Evolutionary conservation across 2,113 vertebrate species (phyloP).

Genomic region (Clarias macrocephalus): DNA sequence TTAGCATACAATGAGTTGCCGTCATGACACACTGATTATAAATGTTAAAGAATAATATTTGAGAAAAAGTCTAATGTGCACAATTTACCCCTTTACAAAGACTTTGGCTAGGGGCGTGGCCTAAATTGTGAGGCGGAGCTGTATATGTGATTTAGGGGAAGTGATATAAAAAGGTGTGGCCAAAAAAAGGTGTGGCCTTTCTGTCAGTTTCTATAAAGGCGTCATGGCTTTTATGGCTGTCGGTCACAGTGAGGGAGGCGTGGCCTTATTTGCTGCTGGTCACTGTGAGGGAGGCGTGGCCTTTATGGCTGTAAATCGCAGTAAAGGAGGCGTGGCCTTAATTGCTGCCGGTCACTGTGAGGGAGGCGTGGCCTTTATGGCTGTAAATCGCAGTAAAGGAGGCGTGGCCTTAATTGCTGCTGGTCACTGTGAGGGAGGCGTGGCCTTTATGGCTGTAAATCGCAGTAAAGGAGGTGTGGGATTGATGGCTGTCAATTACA

Average conservation of each 20-base stretch:
- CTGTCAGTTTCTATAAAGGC: not conserved
- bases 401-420: not conserved
- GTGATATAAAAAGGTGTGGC: not conserved
- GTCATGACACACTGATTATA: not conserved
- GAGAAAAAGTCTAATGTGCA: not conserved
- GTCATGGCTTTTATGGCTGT: not conserved
- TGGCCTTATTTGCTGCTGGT: not conserved
- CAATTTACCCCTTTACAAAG: not conserved
- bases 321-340: not conserved
- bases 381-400: not conserved
- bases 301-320: not conserved
- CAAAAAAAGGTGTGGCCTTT: not conserved
- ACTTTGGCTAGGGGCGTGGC: not conserved
- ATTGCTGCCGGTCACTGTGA: not conserved
- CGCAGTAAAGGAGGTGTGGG: not conserved
- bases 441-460: not conserved
- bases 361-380: not conserved
- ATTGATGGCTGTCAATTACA: not conserved
- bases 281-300: not conserved
- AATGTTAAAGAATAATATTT: not conserved
- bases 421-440: not conserved
- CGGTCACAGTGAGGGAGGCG: not conserved
- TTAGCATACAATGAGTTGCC: not conserved
- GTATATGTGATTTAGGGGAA: not conserved
- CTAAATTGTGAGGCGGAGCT: not conserved